Percentiles rank a stretch among this genome's conserved stretches.
phyloP scores from a whole-genome alignment of 2,888 invertebrate genomes.

The Epirrhoe tristata region DNA sequence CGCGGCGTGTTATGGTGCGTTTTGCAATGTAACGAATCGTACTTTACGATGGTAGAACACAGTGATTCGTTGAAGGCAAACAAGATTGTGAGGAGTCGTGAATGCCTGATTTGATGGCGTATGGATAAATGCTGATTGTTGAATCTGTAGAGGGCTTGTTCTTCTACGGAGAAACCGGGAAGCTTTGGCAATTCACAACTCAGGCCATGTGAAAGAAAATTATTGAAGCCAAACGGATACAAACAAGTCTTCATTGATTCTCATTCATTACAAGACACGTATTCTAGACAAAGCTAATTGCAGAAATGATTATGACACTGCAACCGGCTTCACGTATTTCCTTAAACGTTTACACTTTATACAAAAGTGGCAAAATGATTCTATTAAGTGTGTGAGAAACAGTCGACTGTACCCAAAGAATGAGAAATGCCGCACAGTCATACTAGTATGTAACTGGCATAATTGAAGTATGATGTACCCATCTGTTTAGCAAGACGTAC shows the following conservation, averaged over 20 bases:
- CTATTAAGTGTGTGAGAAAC: slow-evolving; percentile 43
- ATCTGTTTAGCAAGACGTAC: no score
- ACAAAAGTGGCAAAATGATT: slow-evolving; percentile 38
- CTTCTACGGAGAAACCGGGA: slow-evolving; percentile 27
- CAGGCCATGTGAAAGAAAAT: slow-evolving; percentile 3
- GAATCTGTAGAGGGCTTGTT: slow-evolving; percentile 47
- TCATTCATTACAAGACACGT: slow-evolving; percentile 21
- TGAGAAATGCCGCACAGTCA: slow-evolving; percentile 7
- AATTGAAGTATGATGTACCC: no score
- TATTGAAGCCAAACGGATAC: slow-evolving; percentile 11
- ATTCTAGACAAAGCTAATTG: slow-evolving; percentile 33
- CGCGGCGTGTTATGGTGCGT: slow-evolving; percentile 55
- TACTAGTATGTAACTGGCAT: neutral
- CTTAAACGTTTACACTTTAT: slow-evolving; percentile 36
- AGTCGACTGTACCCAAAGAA: slow-evolving; percentile 25
- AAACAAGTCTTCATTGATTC: slow-evolving; percentile 23
- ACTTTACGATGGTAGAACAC: slow-evolving; percentile 49
- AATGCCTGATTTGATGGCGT: slow-evolving; percentile 72
- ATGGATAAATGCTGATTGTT: slow-evolving; percentile 60
- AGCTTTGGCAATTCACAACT: slow-evolving; percentile 32
- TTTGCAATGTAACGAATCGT: slow-evolving; percentile 55
- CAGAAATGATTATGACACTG: slow-evolving; percentile 24
- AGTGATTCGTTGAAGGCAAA: slow-evolving; percentile 77
- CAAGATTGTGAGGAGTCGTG: slow-evolving; percentile 74
- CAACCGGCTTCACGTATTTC: slow-evolving; percentile 32